phyloP scores from a whole-genome alignment of 2,888 invertebrate genomes.

The Choreutis nemorana region DNA sequence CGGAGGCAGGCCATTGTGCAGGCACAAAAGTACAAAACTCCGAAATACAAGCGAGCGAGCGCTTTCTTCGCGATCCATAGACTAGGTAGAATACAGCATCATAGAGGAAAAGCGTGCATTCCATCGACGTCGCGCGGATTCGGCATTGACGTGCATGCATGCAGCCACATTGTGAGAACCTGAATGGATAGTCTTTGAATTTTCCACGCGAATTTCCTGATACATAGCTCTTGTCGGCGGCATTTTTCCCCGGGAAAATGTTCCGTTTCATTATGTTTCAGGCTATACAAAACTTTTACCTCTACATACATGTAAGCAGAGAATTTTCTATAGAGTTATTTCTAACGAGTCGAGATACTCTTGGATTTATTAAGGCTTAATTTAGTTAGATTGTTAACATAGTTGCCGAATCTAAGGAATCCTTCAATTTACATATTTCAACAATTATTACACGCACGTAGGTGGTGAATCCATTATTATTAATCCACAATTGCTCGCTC shows the following conservation, averaged over 20 bases:
- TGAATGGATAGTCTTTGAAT: conserved; percentile 24
- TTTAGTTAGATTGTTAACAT: background rate
- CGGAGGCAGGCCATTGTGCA: conserved; percentile 20
- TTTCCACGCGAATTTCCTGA: conserved; percentile 18
- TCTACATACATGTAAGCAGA: no score
- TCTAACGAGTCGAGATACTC: no score
- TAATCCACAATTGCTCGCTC: conserved; percentile 39
- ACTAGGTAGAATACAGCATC: no score
- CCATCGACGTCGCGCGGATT: conserved; percentile 13
- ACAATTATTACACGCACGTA: conserved; percentile 21
- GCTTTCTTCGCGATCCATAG: no score
- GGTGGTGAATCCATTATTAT: conserved; percentile 35
- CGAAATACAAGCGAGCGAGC: conserved; percentile 26
- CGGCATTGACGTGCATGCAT: conserved; percentile 15
- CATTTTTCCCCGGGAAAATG: no score
- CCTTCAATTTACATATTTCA: conserved; percentile 31
- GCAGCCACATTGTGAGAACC: conserved; percentile 21
- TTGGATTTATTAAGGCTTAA: background rate
- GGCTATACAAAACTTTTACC: no score
- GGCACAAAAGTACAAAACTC: conserved; percentile 23
- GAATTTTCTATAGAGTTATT: no score
- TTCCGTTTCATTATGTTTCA: no score
- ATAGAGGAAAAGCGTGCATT: conserved; percentile 19
- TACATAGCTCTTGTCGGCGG: conserved; percentile 9
- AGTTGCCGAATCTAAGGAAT: no score